These are phyloP conservation scores for Megastigmus dorsalis DNA, from an alignment of 2,888 invertebrate genomes.

Conservation along the genomic window DNA sequence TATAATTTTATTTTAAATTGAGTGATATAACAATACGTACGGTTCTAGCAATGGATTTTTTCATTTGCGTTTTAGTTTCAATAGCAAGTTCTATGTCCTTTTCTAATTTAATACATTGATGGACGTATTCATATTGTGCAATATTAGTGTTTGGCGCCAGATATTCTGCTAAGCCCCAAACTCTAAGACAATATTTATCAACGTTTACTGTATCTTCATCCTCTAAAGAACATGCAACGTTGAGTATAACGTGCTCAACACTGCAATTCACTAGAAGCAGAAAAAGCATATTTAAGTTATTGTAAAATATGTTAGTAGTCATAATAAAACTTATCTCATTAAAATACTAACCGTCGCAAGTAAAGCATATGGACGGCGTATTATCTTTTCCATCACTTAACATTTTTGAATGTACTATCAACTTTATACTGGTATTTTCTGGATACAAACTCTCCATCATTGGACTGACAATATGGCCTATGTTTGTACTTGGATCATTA, in stretches of 20 bases:
- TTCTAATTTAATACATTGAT: conserved; percentile 94
- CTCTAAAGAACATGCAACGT: conserved; percentile 88
- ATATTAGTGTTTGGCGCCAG: conserved; percentile 88
- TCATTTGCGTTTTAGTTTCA: conserved; percentile 78
- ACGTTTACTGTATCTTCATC: conserved; percentile 82
- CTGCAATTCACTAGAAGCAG: conserved; percentile 84
- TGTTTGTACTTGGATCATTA: conserved; percentile 86
- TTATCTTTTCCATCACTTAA: conserved; percentile 76
- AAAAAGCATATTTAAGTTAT: neutral
- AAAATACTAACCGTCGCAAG: conserved; percentile 87
- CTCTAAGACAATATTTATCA: conserved; percentile 80
- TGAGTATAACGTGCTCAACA: conserved; percentile 89
- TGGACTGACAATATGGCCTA: conserved; percentile 92
- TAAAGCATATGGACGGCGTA: conserved; percentile 87
- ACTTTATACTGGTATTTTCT: conserved; percentile 90
- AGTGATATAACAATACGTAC: conserved; percentile 74
- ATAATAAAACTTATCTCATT: conserved; percentile 12
- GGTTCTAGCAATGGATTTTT: conserved; percentile 84
- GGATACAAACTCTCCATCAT: conserved; percentile 88
- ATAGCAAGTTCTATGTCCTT: conserved; percentile 85
- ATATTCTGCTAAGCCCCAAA: conserved; percentile 93
- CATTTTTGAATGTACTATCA: conserved; percentile 84
- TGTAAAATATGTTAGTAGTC: neutral
- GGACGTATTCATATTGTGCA: conserved; percentile 94
- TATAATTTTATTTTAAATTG: conserved; percentile 1